These are phyloP conservation scores for Sinella curviseta DNA, from an alignment of 1,140 invertebrate genomes.

Conservation along the genomic window DNA sequence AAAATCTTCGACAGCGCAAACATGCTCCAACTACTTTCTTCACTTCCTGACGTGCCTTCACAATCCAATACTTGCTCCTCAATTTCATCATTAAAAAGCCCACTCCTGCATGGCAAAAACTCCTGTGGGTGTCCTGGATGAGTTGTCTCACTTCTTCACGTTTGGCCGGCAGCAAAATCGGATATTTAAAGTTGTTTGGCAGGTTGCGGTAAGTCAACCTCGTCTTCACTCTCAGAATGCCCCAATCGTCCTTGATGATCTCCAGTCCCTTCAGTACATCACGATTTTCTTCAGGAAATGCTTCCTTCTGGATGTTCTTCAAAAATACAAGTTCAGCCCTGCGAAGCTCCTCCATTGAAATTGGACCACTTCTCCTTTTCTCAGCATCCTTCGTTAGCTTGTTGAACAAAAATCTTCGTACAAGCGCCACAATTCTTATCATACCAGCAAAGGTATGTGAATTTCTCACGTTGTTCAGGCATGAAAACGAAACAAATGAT, in stretches of 20 bases:
- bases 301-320: not conserved
- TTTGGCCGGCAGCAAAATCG: not conserved
- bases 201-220: not conserved
- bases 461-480: not conserved
- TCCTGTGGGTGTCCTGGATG: no score
- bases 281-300: not conserved
- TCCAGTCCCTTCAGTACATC: not conserved
- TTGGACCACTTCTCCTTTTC: not conserved
- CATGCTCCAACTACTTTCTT: no score
- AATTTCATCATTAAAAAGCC: no score
- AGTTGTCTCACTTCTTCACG: not conserved
- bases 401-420: not conserved
- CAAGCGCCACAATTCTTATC: not conserved
- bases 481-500: not conserved
- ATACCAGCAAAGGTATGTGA: not conserved
- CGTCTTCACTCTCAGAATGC: not conserved
- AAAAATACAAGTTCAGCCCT: not conserved
- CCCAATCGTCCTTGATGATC: not conserved
- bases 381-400: not conserved
- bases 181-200: not conserved
- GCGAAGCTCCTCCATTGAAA: not conserved
- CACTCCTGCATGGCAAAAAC: no score
- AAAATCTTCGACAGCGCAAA: no score
- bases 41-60: no score
- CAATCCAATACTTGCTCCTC: no score